Percentiles rank a stretch among this genome's conserved stretches.
These are phyloP conservation scores for Seriola quinqueradiata DNA, from an alignment of 2,113 vertebrate genomes.

Conservation along the genomic window DNA sequence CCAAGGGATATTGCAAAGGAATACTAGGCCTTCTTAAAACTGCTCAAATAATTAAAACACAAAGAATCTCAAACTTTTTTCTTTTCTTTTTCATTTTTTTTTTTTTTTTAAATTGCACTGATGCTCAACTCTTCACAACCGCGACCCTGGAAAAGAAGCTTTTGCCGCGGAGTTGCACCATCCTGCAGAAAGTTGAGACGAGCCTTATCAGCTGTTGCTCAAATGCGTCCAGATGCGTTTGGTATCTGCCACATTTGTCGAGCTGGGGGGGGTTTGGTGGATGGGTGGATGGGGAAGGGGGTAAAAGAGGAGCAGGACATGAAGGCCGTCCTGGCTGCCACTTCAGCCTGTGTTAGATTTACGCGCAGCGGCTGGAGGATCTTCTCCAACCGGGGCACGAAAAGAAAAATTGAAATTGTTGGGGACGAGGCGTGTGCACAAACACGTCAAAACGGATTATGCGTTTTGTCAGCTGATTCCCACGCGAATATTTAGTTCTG, in stretches of 20 bases:
- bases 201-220: constrained; percentile 73
- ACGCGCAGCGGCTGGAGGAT: constrained; percentile 36
- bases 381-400: constrained; percentile 12
- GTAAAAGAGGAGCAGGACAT: constrained; percentile 14
- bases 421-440: constrained; percentile 47
- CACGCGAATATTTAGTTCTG: constrained; percentile 50
- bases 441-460: constrained; percentile 62
- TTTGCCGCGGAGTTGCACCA: constrained; percentile 21
- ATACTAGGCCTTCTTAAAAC: background rate
- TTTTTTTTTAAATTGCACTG: too few relatives aligned
- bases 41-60: background rate
- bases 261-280: constrained; percentile 13
- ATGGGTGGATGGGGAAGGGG: background rate
- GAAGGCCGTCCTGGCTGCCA: constrained; percentile 15
- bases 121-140: background rate
- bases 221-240: constrained; percentile 60
- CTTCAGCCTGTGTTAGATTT: constrained; percentile 22
- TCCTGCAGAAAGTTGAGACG: constrained; percentile 47
- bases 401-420: constrained; percentile 11
- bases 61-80: background rate
- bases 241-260: constrained; percentile 67
- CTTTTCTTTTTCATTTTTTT: too few relatives aligned
- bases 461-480: constrained; percentile 62
- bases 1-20: constrained; percentile 28
- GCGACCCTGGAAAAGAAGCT: constrained; percentile 54